Percentiles rank a stretch among this genome's conserved stretches.
Evolutionary conservation across 2,888 invertebrate species (phyloP).

Genomic region (Sycophila texana): DNA sequence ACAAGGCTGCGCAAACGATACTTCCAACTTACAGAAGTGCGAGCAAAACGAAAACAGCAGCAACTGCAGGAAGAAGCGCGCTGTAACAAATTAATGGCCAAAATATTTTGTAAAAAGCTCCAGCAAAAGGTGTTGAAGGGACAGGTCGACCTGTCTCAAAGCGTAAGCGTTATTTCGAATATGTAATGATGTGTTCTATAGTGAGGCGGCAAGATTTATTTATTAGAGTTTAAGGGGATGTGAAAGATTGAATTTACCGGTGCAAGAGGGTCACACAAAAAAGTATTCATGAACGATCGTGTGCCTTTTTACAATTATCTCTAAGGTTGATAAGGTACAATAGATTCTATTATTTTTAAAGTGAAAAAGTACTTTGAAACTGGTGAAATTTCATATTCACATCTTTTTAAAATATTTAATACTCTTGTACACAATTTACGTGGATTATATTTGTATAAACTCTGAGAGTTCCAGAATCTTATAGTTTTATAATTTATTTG

Average conservation of each 20-base stretch:
- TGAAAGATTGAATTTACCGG: conserved; percentile 7
- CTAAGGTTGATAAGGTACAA: background rate
- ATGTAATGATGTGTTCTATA: conserved; percentile 61
- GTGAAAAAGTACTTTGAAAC: background rate
- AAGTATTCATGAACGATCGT: background rate
- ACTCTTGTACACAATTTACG: conserved; percentile 36
- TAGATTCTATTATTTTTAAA: background rate
- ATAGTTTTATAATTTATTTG: conserved; percentile 53
- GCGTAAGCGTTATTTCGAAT: conserved; percentile 78
- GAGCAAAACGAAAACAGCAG: conserved; percentile 77
- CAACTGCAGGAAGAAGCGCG: conserved; percentile 79
- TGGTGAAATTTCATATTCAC: conserved; percentile 2
- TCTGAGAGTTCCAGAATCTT: conserved; percentile 31
- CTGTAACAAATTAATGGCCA: conserved; percentile 85
- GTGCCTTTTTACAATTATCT: background rate
- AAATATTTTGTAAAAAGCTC: conserved; percentile 86
- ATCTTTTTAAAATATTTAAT: conserved; percentile 36
- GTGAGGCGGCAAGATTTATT: conserved; percentile 24
- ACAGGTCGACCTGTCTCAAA: conserved; percentile 81
- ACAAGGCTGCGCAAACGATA: conserved; percentile 81
- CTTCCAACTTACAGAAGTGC: conserved; percentile 84
- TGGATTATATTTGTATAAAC: conserved; percentile 46
- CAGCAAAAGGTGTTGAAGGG: conserved; percentile 83
- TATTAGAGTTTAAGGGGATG: conserved; percentile 34
- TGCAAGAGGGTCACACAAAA: background rate